These are phyloP conservation scores for Conus canariensis DNA, from an alignment of 2,888 invertebrate species.

Conservation along the genomic window DNA sequence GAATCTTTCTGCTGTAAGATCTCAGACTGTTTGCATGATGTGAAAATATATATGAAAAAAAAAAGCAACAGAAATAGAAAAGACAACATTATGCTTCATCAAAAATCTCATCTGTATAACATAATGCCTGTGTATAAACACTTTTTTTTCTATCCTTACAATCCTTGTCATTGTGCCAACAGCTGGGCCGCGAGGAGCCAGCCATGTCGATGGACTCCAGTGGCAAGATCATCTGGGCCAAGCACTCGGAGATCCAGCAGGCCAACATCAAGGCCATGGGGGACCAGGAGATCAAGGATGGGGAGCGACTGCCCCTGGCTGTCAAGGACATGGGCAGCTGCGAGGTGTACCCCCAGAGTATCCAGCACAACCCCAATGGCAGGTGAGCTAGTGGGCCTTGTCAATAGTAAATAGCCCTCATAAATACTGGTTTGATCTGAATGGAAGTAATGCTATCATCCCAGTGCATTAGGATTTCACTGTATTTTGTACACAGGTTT, in stretches of 20 bases:
- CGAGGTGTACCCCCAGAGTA: conserved; percentile 99
- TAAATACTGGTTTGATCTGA: neutral
- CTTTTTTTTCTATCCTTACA: too few relatives aligned
- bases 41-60: too few relatives aligned
- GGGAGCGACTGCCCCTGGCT: conserved; percentile 93
- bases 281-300: conserved; percentile 87
- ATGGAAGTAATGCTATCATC: neutral
- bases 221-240: conserved; percentile 99
- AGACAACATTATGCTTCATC: too few relatives aligned
- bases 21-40: too few relatives aligned
- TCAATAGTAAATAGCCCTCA: neutral
- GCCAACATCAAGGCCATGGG: conserved; percentile 90
- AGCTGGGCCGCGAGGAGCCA: conserved; percentile 94
- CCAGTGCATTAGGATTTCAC: neutral
- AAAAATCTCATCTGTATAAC: too few relatives aligned
- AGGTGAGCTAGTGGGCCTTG: conserved; percentile 80
- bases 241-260: conserved; percentile 98
- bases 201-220: conserved; percentile 99
- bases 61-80: too few relatives aligned
- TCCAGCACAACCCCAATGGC: conserved; percentile 99
- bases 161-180: neutral
- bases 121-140: too few relatives aligned
- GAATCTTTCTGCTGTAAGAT: too few relatives aligned
- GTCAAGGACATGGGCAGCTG: conserved; percentile 99
- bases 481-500: too few relatives aligned